phyloP scores from a whole-genome alignment of 2,113 vertebrate genomes.

The Psephotus haematonotus region DNA sequence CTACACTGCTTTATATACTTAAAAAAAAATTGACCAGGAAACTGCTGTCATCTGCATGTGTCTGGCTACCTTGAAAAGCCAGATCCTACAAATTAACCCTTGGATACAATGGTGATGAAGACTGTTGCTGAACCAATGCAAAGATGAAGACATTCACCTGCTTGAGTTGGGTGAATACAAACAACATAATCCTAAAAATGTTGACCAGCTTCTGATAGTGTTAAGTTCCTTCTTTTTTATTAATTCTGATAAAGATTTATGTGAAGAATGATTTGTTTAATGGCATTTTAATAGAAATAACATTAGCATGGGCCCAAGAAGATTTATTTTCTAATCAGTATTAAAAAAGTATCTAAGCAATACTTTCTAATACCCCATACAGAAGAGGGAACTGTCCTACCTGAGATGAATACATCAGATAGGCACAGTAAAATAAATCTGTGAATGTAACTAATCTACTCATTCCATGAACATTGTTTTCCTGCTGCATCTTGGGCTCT shows the following conservation, averaged over 20 bases:
- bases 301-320: background rate
- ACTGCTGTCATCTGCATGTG: background rate
- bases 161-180: background rate
- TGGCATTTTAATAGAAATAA: background rate
- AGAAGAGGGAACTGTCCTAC: background rate
- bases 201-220: fast-evolving
- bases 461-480: background rate
- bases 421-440: background rate
- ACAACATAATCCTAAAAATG: background rate
- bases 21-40: background rate
- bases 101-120: background rate
- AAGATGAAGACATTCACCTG: background rate
- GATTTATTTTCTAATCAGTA: background rate
- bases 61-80: background rate
- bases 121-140: background rate
- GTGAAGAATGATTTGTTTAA: background rate
- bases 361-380: background rate
- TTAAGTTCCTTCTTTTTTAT: background rate
- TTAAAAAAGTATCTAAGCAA: background rate
- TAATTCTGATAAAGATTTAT: background rate
- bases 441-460: background rate
- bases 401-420: background rate
- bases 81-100: background rate
- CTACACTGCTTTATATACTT: background rate
- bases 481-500: background rate